Base-by-base conservation (phyloP, 2,888 invertebrate species). In the Bombyx huttoni region DNA sequence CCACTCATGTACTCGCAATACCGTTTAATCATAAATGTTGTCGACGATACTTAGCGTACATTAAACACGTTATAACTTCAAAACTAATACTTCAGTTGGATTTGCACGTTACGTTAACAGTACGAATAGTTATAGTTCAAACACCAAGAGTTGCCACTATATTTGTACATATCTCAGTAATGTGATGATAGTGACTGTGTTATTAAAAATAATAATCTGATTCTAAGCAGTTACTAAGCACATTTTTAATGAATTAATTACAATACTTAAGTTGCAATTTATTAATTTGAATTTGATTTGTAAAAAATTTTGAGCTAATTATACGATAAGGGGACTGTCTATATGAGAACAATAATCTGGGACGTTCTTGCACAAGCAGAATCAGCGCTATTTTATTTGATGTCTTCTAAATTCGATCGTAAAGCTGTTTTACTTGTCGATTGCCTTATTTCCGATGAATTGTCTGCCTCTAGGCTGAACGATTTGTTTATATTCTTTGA, bases 281-380 rank as follows among this genome's bases (percentile, higher is more conserved):
- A 24, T 24, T 24, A 24, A 3, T 24, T 24, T 24, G 24, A 24
- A 24, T 24, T 24, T 0, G 1, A 1, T 24, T 1, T 5, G 24
- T 24, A 5, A 24, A 24, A 24, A 5, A 24, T 24, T 3, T 5
- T 24, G 24, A 24, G 1, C 1, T 24, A 24, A 24, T 24, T 40
- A 7, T 1, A 24, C 24, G 40, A 40, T 5, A 40, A 40, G 40
- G 2, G 40, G 7, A 2, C 24, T 24, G 24, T 24, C 40, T 10
- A 40, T 1, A 40, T 2, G 9, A 40, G 40, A 10, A 40, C 40
- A 40, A 40, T 1, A 40, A 40, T 56, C 56, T 34, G 58, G 54
- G 61, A 57, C 51, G 45, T 56, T 57, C 62, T 59, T 58, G 62
- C 62, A 60, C 53, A 62, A 56, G 40, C 40, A 40, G 9, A 40